Evolutionary conservation across 2,888 invertebrate species (phyloP).

Genomic region (Tenthredo mesomela): DNA sequence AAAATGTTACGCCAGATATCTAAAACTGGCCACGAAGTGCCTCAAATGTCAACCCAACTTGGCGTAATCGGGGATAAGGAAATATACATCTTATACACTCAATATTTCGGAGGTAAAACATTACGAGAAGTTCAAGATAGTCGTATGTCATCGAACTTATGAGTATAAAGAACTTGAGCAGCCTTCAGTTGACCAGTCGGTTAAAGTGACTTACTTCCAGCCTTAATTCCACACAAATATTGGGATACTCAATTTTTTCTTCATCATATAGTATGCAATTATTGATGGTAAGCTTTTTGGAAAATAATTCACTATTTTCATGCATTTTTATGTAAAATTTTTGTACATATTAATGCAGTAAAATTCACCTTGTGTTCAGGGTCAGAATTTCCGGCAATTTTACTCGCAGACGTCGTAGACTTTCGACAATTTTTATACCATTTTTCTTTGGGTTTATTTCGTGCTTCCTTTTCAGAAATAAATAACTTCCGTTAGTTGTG

Average conservation of each 20-base stretch:
- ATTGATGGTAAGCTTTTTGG: background rate
- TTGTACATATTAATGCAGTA: background rate
- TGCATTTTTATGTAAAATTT: background rate
- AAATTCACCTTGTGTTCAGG: background rate
- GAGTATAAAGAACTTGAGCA: slow-evolving; percentile 19
- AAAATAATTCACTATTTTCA: background rate
- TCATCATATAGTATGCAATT: background rate
- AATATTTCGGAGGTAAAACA: background rate
- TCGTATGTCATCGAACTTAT: slow-evolving; percentile 22
- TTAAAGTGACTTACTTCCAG: background rate
- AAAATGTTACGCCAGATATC: background rate
- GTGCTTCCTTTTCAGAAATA: background rate
- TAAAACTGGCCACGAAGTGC: background rate
- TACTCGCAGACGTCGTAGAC: background rate
- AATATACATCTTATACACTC: background rate
- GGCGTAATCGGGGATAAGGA: background rate
- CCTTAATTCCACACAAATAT: background rate
- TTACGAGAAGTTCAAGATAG: background rate
- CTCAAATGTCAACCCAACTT: background rate
- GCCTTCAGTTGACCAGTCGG: slow-evolving; percentile 6
- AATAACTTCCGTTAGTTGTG: background rate
- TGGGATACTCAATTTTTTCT: background rate
- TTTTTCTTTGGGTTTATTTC: background rate
- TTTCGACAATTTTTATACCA: background rate
- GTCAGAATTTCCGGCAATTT: background rate